Evolutionary conservation across 2,888 invertebrate species (phyloP), one percentile per base, ranked within the genome.

Genomic region (Odiellus spinosus): DNA sequence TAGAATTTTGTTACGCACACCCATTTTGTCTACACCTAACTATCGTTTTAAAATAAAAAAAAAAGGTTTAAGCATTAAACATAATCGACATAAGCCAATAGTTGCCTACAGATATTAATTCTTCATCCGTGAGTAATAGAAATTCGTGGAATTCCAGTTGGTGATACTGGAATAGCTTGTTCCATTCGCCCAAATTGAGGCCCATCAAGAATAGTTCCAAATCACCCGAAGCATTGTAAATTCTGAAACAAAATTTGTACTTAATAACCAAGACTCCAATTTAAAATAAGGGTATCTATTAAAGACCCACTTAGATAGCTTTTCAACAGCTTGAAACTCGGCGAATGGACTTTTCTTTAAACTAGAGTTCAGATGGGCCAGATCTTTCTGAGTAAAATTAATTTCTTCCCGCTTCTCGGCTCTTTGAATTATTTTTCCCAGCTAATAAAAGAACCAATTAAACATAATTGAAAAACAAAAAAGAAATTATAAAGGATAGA

Each of bases 121-220:
- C 67, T 21, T 61, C 59, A 32, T 67, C 67, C 40, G 60, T 61
- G 52, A 67, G 55, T 14, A 59, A 57, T 10, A 68, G 58, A 46
- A 68, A 60, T 10, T 59, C 58, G 14, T 56, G 55, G 46, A 67
- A 65, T 45, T 61, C 60, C 33, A 68, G 58, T 3, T 61, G 56
- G 40, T 67, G 66, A 26, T 59, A 52, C 26, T 60, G 58, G 53
- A 68, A 65, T 17, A 60, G 38, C 11, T 59, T 56, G 15, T 66
- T 58, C 18, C 65, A 54, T 21, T 60, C 48, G 8, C 56, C 49
- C 15, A 65, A 59, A n/a, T 61, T 63, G 18, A 68, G 57, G 2
- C 67, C 67, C 46, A 53, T 56, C n/a, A 69, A 57, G 52, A 67
- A 67, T 45, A 68, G 54, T 52, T 68, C 67, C 46, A 68, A 52